Evolutionary conservation across 2,888 invertebrate species (phyloP).

Genomic region (Cryptosula pallasiana): DNA sequence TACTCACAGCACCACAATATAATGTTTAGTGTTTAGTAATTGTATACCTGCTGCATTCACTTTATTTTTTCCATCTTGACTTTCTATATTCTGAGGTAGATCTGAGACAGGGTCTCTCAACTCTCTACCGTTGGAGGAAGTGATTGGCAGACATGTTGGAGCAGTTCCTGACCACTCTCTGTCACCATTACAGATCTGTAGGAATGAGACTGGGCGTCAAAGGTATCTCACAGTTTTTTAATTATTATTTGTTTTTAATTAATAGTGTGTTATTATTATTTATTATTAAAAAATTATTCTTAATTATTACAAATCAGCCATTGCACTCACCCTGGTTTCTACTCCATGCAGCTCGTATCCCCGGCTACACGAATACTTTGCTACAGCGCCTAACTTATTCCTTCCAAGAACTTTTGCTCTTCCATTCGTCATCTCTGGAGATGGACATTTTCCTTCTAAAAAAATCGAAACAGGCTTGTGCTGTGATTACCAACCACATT

Average conservation of each 20-base stretch:
- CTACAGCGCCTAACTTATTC: slow-evolving; percentile 43
- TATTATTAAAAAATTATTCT: too few relatives aligned
- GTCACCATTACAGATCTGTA: slow-evolving; percentile 53
- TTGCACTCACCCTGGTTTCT: slow-evolving; percentile 53
- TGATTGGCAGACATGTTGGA: slow-evolving; percentile 48
- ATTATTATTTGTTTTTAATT: too few relatives aligned
- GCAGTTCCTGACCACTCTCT: slow-evolving; percentile 54
- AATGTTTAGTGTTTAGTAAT: too few relatives aligned
- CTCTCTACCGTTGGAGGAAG: slow-evolving; percentile 1
- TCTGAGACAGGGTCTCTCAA: slow-evolving; percentile 5
- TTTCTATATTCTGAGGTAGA: slow-evolving; percentile 21
- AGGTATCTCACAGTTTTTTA: not conserved
- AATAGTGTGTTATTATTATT: too few relatives aligned
- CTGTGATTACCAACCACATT: too few relatives aligned
- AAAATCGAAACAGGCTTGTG: not conserved
- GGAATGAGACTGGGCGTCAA: not conserved
- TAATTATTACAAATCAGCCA: too few relatives aligned
- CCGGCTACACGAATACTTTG: slow-evolving; percentile 51
- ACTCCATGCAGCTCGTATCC: slow-evolving; percentile 53
- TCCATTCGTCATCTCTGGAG: not conserved
- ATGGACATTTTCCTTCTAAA: slow-evolving; percentile 18
- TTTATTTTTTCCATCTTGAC: not conserved
- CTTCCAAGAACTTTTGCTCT: slow-evolving; percentile 11
- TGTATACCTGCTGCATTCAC: not conserved
- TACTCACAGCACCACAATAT: too few relatives aligned